These are phyloP conservation scores for Folsomia candida DNA, from an alignment of 2,888 invertebrate genomes.

Conservation along the genomic window DNA sequence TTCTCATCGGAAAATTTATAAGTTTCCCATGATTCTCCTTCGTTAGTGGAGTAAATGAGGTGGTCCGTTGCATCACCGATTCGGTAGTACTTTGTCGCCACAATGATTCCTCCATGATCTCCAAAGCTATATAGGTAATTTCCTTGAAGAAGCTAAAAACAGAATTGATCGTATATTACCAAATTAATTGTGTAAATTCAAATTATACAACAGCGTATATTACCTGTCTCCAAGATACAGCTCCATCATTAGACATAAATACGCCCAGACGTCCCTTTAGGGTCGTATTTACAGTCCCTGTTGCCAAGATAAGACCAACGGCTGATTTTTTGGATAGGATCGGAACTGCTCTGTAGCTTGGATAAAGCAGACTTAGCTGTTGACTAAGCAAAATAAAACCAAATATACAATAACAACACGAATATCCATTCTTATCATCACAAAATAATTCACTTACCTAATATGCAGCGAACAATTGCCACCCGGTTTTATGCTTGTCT, in stretches of 20 bases:
- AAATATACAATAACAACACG: too few species aligned
- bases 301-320: constrained; percentile 82
- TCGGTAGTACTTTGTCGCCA: constrained; percentile 79
- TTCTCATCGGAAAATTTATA: constrained; percentile 68
- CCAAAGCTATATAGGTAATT: constrained; percentile 84
- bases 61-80: constrained; percentile 72
- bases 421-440: too few species aligned
- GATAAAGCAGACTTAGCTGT: constrained; percentile 78
- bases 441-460: too few species aligned
- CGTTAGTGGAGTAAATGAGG: constrained; percentile 79
- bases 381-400: too few species aligned
- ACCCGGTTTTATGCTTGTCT: constrained; percentile 46
- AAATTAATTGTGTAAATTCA: not conserved
- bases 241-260: constrained; percentile 77
- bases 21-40: constrained; percentile 76
- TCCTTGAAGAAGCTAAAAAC: constrained; percentile 64
- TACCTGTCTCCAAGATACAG: constrained; percentile 76
- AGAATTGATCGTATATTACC: not conserved
- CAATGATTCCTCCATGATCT: constrained; percentile 84
- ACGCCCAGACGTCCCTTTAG: constrained; percentile 78
- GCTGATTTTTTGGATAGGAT: constrained; percentile 84
- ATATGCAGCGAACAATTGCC: constrained; percentile 80
- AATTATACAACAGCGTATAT: constrained; percentile 15
- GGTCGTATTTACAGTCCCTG: constrained; percentile 69
- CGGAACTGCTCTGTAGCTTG: constrained; percentile 72